Evolutionary conservation across 2,888 invertebrate species (phyloP).

Genomic region (Trachelus tabidus): DNA sequence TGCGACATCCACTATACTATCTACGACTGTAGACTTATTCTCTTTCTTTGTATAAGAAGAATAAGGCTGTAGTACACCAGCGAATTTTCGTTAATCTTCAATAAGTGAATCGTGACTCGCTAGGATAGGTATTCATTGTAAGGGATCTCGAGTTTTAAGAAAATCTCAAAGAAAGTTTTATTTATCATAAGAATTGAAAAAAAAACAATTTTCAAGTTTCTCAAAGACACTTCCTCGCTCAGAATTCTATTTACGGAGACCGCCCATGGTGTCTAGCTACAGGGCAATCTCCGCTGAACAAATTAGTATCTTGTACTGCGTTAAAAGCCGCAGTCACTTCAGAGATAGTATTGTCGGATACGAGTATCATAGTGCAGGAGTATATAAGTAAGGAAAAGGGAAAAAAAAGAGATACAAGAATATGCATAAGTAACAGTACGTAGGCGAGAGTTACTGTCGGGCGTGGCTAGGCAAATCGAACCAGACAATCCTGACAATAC

Average conservation of each 20-base stretch:
- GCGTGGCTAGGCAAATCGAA: background rate
- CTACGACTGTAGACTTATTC: background rate
- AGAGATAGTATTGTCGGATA: background rate
- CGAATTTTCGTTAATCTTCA: slow-evolving; percentile 46
- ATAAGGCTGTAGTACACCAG: slow-evolving; percentile 30
- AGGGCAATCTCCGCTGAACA: slow-evolving; percentile 1
- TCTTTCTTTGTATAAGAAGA: slow-evolving; percentile 3
- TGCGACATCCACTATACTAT: background rate
- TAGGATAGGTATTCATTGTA: background rate
- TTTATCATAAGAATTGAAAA: background rate
- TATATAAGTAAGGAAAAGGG: background rate
- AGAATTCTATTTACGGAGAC: background rate
- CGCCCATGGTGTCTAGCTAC: background rate
- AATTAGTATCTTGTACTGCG: slow-evolving; percentile 4
- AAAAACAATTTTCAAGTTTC: background rate
- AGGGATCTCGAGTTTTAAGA: background rate
- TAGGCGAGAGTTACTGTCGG: background rate
- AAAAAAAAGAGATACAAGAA: background rate
- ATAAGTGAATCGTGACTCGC: slow-evolving; percentile 34
- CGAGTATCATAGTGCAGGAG: background rate
- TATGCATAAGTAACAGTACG: background rate
- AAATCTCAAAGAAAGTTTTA: background rate
- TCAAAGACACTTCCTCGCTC: background rate
- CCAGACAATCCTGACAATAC: background rate
- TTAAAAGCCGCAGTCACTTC: background rate